Evolutionary conservation across 64 coral and sea anemone genomes (phyloP).

Genomic region (Actinia tenebrosa): DNA sequence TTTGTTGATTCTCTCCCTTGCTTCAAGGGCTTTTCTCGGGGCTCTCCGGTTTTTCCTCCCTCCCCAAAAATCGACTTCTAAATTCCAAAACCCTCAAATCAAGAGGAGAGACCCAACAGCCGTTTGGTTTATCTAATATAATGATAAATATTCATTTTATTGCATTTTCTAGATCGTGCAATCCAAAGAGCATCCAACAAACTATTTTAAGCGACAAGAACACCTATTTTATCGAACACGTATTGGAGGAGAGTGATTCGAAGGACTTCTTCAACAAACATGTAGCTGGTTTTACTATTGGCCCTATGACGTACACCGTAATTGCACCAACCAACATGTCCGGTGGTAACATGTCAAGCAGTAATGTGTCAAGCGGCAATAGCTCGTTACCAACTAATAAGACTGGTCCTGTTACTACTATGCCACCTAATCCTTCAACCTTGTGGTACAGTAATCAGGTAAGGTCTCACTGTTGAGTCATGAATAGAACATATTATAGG

Average conservation of each 20-base stretch:
- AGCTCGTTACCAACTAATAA: constrained; percentile 4
- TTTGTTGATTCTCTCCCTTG: too few species aligned
- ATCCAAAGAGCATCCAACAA: background rate
- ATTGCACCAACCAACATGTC: background rate
- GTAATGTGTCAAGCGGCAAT: too few species aligned
- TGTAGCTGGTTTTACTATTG: constrained; percentile 58
- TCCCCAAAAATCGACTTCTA: too few species aligned
- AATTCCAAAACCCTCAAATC: too few species aligned
- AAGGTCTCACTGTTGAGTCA: background rate
- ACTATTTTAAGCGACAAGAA: constrained; percentile 30
- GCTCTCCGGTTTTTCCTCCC: too few species aligned
- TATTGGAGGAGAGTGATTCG: constrained; percentile 51
- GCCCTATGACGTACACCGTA: background rate
- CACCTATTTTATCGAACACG: constrained; percentile 52
- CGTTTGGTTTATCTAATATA: too few species aligned
- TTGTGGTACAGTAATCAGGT: constrained; percentile 66
- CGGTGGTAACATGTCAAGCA: too few species aligned
- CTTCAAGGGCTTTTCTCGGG: too few species aligned
- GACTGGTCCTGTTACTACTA: background rate
- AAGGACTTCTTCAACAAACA: constrained; percentile 56
- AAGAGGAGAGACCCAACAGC: too few species aligned
- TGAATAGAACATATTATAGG: background rate
- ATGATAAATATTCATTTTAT: background rate
- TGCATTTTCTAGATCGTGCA: background rate
- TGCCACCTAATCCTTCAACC: background rate